Base-by-base conservation (phyloP, 1,140 invertebrate species). In the Berghia stephanieae region DNA sequence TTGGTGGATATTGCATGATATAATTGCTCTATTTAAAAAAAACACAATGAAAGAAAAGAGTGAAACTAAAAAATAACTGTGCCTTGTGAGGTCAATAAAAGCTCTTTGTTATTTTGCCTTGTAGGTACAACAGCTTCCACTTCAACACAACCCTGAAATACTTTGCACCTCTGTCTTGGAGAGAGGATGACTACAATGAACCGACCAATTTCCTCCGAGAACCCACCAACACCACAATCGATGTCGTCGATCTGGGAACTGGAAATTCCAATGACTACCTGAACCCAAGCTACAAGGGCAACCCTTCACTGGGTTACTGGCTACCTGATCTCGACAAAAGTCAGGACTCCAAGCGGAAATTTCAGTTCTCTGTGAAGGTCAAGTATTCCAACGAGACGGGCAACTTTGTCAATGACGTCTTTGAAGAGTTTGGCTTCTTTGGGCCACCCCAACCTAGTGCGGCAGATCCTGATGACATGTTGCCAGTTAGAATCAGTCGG, bases 121-220 rank as follows among this genome's bases (percentile, higher is more conserved):
- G n/a, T n/a, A 76, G 74, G 74, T 98, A 98, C 86, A 91, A 95
- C 86, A 96, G 96, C 34, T 74, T 88, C 2, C 97, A 97, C 90
- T 98, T 98, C 90, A 99, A 99, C 88, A 97, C 96, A 88, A 99
- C 98, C 0, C 92, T 99, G 88, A 95, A 96, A 0, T 91, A 96
- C 81, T 99, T 99, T 91, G 98, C 96, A 13, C 97, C 98, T 0
- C 92, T 96, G 86, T 96, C 97, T 0, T 98, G 87, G 86, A 81
- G 89, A 18, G 85, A 84, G 8, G 89, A 90, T 70, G 88, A 90
- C 79, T 90, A 86, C 80, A 86, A 89, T 52, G 89, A 89, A 79
- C 85, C 89, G 18, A 88, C 88, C 13, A 90, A 90, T 67, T 90
- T 86, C 83, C 81, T 89, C 27, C 77, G 89, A 70, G 89, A 90